Base-by-base conservation (phyloP, 2,113 vertebrate genomes). In the Rhynchomys soricoides region DNA sequence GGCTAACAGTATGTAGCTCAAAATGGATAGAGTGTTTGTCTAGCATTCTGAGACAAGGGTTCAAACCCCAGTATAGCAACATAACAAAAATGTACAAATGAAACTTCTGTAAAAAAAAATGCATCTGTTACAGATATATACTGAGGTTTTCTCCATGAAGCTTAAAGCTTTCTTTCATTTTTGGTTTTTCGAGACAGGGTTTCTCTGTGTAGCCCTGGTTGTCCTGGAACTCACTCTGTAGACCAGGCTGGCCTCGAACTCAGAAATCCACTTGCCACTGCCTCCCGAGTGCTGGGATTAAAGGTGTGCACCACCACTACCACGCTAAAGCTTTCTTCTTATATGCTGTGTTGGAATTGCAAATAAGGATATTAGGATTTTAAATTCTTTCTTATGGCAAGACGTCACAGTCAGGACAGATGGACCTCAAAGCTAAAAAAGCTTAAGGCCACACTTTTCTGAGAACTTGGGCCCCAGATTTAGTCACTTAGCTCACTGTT, bases 111-210 rank as follows among this genome's bases (percentile, higher is more conserved):
- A 71, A n/a, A 66, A n/a, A 66, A 55, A 37, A 48, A 95, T 62
- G 70, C 1, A 86, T 22, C 16, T 6, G 87, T 59, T 77, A 89
- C 85, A 74, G 62, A 85, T 81, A 78, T 4, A 89, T 57, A 43
- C 2, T 93, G 59, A 40, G 57, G 64, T 87, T 95, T 89, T 59
- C 17, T 45, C 40, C 31, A 81, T 48, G 16, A 92, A 77, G 4
- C 77, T 95, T 74, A 88, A 70, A 85, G 26, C 37, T 74, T 95
- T 91, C 92, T 66, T 52, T n/a, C n/a, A n/a, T n/a, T n/a, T n/a
- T n/a, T n/a, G n/a, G n/a, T n/a, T n/a, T n/a, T n/a, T n/a, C n/a
- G n/a, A n/a, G n/a, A n/a, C n/a, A n/a, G n/a, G n/a, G n/a, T n/a
- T n/a, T n/a, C n/a, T n/a, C n/a, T n/a, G n/a, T n/a, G n/a, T n/a